Evolutionary conservation across 2,113 vertebrate genomes (phyloP).

Genomic region (Amblyopsis rosae): DNA sequence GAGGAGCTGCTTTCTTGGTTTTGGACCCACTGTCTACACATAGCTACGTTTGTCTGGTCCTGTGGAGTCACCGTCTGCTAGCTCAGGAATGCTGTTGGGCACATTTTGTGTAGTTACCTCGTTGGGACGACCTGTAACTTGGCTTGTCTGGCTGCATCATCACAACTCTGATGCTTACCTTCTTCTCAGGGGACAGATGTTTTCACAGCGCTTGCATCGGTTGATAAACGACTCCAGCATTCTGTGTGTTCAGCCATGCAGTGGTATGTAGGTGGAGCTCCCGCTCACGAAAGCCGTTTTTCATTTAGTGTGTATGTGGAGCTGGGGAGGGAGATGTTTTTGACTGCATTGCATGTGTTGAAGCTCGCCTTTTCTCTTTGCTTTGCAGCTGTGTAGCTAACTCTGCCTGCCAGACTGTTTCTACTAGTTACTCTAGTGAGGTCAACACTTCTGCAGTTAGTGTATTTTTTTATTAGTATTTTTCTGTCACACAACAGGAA

Average conservation of each 20-base stretch:
- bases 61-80: slow-evolving; percentile 43
- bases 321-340: slow-evolving; percentile 30
- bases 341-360: slow-evolving; percentile 33
- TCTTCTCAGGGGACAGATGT: slow-evolving; percentile 5
- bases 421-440: slow-evolving; percentile 20
- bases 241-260: slow-evolving; percentile 55
- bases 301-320: slow-evolving; percentile 1
- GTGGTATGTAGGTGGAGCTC: slow-evolving; percentile 59
- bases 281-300: slow-evolving; percentile 41
- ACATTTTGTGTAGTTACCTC: background rate
- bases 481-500: slow-evolving; percentile 50
- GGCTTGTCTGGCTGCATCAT: slow-evolving; percentile 13
- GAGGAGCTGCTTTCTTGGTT: too few species aligned
- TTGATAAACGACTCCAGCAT: slow-evolving; percentile 52
- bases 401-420: slow-evolving; percentile 20
- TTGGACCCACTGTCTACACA: slow-evolving; percentile 13
- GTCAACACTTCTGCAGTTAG: slow-evolving; percentile 22
- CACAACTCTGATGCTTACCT: too few species aligned
- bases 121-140: slow-evolving; percentile 7
- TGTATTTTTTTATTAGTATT: background rate
- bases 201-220: slow-evolving; percentile 20
- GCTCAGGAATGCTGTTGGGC: slow-evolving; percentile 19
- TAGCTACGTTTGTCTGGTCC: slow-evolving; percentile 11
- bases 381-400: slow-evolving; percentile 41
- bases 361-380: slow-evolving; percentile 45